Conservation (phyloP, 2,797 vertebrate genomes). For the Muscicapa comitata region DNA sequence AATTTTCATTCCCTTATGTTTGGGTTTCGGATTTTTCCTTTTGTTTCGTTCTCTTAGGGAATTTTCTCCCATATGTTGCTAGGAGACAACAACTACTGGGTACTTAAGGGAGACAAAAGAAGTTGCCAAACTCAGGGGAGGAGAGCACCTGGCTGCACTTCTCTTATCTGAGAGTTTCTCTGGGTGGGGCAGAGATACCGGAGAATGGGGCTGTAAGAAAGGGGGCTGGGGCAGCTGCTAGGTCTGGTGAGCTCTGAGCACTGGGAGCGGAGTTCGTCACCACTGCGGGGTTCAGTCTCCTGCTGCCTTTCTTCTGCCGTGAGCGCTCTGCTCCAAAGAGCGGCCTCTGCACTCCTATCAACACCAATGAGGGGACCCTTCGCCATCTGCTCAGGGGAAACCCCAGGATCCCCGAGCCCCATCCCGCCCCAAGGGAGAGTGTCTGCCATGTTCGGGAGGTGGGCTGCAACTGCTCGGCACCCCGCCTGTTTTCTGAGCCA, state of each 20-base stretch:
- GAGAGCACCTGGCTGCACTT: not conserved
- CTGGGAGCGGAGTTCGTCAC: not conserved
- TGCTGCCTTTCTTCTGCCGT: not conserved
- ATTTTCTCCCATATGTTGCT: not conserved
- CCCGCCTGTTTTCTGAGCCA: too few relatives aligned
- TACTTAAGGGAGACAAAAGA: not conserved
- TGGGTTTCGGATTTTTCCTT: not conserved
- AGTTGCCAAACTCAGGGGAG: not conserved
- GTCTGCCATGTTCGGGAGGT: too few relatives aligned
- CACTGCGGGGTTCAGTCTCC: not conserved
- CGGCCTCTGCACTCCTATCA: not conserved
- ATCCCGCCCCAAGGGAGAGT: too few relatives aligned
- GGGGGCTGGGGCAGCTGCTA: not conserved
- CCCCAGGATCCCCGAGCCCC: too few relatives aligned
- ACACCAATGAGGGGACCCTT: too few relatives aligned
- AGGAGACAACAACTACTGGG: not conserved
- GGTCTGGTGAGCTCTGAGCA: too few relatives aligned
- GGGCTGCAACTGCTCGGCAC: not conserved
- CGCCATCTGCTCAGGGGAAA: not conserved
- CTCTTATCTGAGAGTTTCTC: too few relatives aligned
- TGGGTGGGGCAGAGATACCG: not conserved
- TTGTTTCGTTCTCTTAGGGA: not conserved
- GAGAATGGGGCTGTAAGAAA: not conserved
- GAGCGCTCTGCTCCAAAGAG: not conserved
- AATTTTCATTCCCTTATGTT: not conserved